Evolutionary conservation across 2,113 vertebrate genomes (phyloP).

Genomic region (Bombycilla garrulus): DNA sequence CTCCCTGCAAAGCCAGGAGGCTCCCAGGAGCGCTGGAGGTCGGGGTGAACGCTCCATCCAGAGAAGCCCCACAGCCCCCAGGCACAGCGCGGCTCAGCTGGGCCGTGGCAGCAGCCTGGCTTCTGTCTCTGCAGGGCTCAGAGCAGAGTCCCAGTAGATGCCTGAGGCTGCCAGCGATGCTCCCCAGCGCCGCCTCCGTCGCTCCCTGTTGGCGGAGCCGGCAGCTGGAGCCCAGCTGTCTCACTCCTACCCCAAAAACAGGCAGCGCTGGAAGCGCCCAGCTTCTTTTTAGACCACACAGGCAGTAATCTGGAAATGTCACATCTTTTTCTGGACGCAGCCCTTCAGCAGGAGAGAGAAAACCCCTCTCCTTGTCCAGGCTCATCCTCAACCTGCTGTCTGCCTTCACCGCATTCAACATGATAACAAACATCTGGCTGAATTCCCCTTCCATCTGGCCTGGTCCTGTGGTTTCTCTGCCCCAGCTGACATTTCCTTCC

Average conservation of each 20-base stretch:
- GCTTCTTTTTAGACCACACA: neutral
- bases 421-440: neutral
- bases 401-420: neutral
- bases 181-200: neutral
- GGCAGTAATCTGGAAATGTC: neutral
- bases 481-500: conserved; percentile 6
- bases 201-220: neutral
- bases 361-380: neutral
- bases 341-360: neutral
- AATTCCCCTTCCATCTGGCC: neutral
- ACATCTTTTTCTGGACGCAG: neutral
- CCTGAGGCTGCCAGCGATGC: neutral
- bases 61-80: neutral
- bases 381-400: neutral
- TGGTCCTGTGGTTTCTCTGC: neutral
- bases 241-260: neutral
- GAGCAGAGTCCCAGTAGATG: neutral
- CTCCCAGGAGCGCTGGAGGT: rapidly evolving
- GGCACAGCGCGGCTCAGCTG: rapidly evolving
- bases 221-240: neutral
- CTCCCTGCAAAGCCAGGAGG: neutral
- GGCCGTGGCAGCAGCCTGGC: rapidly evolving
- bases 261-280: rapidly evolving
- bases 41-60: rapidly evolving
- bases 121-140: rapidly evolving